Conservation (phyloP, 2,113 vertebrate genomes). For the Nothoprocta pentlandii region DNA sequence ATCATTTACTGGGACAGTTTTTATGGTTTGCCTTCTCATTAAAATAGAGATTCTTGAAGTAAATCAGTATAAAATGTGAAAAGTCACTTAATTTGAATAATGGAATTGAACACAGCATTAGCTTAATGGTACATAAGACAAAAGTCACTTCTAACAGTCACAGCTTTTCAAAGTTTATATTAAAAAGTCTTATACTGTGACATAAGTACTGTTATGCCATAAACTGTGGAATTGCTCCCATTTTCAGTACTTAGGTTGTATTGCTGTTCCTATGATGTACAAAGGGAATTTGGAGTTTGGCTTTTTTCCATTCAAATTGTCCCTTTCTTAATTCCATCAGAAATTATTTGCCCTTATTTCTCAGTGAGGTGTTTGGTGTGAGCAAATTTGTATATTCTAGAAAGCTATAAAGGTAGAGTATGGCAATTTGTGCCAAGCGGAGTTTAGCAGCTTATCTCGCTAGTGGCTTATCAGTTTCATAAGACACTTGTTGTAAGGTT, state of each 20-base stretch:
- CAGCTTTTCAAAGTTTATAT: conserved; percentile 4
- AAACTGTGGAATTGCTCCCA: background rate
- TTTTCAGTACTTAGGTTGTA: background rate
- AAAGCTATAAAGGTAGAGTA: background rate
- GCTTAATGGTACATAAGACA: conserved; percentile 11
- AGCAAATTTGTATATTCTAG: background rate
- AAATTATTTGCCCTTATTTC: background rate
- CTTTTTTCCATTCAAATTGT: background rate
- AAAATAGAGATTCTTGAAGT: background rate
- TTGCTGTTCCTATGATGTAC: background rate
- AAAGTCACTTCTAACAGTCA: background rate
- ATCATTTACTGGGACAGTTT: conserved; percentile 24
- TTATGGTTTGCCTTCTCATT: background rate
- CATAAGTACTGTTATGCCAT: background rate
- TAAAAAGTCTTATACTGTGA: background rate
- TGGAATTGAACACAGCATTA: background rate
- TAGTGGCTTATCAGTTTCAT: conserved; percentile 26
- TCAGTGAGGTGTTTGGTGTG: background rate
- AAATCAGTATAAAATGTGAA: background rate
- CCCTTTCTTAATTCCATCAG: background rate
- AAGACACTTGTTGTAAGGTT: conserved; percentile 52
- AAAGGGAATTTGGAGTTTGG: background rate
- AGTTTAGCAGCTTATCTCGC: conserved; percentile 44
- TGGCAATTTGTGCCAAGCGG: conserved; percentile 16
- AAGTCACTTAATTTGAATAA: background rate